phyloP scores from a whole-genome alignment of 2,113 vertebrate species.

The Bolborhynchus lineola region DNA sequence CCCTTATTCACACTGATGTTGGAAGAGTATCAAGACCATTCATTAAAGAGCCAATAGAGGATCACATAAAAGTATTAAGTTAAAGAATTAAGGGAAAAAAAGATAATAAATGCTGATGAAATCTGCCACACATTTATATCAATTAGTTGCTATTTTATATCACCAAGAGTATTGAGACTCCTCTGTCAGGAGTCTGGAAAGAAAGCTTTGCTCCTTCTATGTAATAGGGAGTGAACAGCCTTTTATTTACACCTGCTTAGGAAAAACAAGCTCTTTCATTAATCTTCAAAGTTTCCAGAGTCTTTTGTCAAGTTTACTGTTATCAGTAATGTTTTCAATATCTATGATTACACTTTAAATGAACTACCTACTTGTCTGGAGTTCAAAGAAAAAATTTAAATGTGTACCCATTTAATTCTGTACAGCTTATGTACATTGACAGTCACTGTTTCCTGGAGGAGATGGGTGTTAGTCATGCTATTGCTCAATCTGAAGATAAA shows the following conservation, averaged over 20 bases:
- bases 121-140: neutral
- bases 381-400: neutral
- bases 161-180: neutral
- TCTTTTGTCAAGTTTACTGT: neutral
- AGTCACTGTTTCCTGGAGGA: neutral
- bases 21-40: neutral
- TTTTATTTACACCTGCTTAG: neutral
- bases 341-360: neutral
- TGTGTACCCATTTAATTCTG: neutral
- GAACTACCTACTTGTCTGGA: neutral
- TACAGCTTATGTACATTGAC: neutral
- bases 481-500: neutral
- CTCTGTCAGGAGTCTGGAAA: neutral
- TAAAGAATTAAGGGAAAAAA: neutral
- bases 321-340: neutral
- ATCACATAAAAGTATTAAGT: neutral
- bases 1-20: neutral
- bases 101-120: neutral
- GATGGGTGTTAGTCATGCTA: neutral
- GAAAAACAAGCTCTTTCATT: neutral
- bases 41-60: neutral
- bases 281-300: neutral
- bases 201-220: neutral
- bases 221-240: neutral
- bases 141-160: neutral